A percentile compares a stretch with the other conserved stretches of the same genome.
phyloP scores from a whole-genome alignment of 2,113 vertebrate genomes.

The Phodopus roborovskii region DNA sequence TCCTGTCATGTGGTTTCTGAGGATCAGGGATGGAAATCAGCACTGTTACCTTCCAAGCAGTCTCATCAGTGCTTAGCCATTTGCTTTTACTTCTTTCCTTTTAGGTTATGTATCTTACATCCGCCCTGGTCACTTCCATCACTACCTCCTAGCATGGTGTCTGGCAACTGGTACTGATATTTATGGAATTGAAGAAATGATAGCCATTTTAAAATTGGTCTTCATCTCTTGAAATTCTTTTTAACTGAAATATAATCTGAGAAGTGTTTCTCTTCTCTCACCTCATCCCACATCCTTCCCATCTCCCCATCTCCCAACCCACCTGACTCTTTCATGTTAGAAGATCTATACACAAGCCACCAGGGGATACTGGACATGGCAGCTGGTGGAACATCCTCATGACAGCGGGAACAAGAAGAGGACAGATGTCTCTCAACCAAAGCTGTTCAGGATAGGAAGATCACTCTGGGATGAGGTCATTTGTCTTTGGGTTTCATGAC shows the following conservation, averaged over 20 bases:
- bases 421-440: neutral
- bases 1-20: too few species aligned
- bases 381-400: neutral
- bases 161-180: neutral
- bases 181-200: neutral
- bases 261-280: neutral
- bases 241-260: neutral
- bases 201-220: constrained; percentile 27
- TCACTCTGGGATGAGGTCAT: neutral
- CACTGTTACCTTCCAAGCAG: too few species aligned
- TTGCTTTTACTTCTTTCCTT: neutral
- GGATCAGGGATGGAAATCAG: neutral
- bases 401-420: neutral
- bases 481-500: neutral
- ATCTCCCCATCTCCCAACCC: neutral
- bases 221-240: neutral
- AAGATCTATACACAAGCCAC: neutral
- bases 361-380: neutral
- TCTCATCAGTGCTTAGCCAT: too few species aligned
- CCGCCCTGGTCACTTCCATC: neutral
- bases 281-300: neutral
- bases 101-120: neutral
- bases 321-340: neutral
- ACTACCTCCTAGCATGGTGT: neutral
- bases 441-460: neutral